These are phyloP conservation scores for Scelioninae gen. 2 DNA, from an alignment of 2,888 invertebrate genomes.

Conservation along the genomic window DNA sequence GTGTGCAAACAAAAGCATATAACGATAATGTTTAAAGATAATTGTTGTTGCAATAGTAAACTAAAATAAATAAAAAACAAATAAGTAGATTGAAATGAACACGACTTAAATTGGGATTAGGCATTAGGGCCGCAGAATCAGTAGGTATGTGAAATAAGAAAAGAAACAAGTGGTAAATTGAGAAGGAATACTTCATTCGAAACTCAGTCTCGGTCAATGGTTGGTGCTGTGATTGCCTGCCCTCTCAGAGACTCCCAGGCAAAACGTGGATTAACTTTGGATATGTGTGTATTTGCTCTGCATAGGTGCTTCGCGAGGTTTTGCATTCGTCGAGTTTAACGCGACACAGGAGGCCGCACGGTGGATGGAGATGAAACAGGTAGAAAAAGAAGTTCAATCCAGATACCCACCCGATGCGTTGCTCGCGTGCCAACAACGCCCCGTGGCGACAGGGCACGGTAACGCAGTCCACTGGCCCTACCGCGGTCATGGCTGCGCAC, in stretches of 20 bases:
- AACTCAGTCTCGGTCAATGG: constrained; percentile 74
- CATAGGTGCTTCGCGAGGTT: constrained; percentile 92
- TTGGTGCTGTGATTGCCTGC: constrained; percentile 76
- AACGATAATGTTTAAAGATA: too few species aligned
- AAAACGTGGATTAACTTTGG: constrained; percentile 76
- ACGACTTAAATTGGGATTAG: constrained; percentile 58
- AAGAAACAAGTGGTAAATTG: constrained; percentile 63
- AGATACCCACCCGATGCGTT: constrained; percentile 74
- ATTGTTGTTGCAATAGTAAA: constrained; percentile 14
- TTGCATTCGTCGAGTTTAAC: constrained; percentile 93
- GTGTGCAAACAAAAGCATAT: too few species aligned
- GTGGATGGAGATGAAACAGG: constrained; percentile 96
- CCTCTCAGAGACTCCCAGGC: constrained; percentile 74
- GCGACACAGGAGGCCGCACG: constrained; percentile 90
- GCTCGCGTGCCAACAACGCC: constrained; percentile 74
- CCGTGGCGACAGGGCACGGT: constrained; percentile 75
- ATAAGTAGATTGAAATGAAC: constrained; percentile 24
- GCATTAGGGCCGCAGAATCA: constrained; percentile 63
- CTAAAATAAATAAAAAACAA: neutral
- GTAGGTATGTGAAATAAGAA: constrained; percentile 67
- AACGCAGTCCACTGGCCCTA: constrained; percentile 73
- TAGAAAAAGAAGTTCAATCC: constrained; percentile 77
- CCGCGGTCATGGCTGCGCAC: constrained; percentile 74
- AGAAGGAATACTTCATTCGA: constrained; percentile 70
- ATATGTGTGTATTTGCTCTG: constrained; percentile 80